Percentiles rank a stretch among this genome's conserved stretches.
phyloP scores from a whole-genome alignment of 2,797 vertebrate species.

The Siniperca obscura region DNA sequence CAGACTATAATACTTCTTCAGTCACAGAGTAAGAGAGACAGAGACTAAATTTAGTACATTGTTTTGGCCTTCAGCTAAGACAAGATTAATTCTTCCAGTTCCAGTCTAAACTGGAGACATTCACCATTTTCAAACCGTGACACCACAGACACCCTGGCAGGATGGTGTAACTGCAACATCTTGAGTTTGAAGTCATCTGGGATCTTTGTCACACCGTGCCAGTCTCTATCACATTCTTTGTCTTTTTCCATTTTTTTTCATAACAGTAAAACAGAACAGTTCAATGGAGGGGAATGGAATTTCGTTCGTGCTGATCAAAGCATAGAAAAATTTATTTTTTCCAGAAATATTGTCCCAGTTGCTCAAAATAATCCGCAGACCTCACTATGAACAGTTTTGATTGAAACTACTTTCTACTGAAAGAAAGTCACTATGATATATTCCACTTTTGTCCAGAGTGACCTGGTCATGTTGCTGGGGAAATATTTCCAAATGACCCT shows the following conservation, averaged over 20 bases:
- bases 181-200: background rate
- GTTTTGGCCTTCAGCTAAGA: conserved; percentile 35
- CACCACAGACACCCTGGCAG: conserved; percentile 1
- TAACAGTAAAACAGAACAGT: background rate
- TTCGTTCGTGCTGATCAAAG: background rate
- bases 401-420: background rate
- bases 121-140: conserved; percentile 23
- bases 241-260: background rate
- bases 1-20: conserved; percentile 26
- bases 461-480: background rate
- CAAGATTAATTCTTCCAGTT: conserved; percentile 34
- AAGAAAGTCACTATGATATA: background rate
- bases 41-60: conserved; percentile 31
- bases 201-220: background rate
- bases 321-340: background rate
- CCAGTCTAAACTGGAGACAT: conserved; percentile 36
- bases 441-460: background rate
- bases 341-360: conserved; percentile 8
- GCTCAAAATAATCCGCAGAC: conserved; percentile 2
- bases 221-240: background rate
- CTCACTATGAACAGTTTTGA: background rate
- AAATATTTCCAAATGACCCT: background rate
- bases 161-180: conserved; percentile 9
- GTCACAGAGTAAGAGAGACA: conserved; percentile 24
- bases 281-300: background rate